phyloP scores from a whole-genome alignment of 2,113 vertebrate species.

The Gnathonemus longibarbis region DNA sequence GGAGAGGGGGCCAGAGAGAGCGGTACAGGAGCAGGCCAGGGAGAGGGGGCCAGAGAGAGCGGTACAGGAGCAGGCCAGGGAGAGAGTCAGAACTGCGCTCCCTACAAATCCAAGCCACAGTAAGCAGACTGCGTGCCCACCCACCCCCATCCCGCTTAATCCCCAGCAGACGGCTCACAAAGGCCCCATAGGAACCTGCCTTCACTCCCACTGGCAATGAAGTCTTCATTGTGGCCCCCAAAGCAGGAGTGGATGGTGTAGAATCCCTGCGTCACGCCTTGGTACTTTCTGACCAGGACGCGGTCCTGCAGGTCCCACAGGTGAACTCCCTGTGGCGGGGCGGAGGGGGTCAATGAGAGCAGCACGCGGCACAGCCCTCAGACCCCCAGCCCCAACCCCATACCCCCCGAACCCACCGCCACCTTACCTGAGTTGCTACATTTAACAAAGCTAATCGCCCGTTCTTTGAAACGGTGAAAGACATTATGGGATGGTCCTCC shows the following conservation, averaged over 20 bases:
- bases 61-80: not conserved
- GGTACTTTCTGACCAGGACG: constrained; percentile 98
- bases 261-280: constrained; percentile 99
- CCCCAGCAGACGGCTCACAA: not conserved
- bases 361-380: not conserved
- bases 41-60: no score
- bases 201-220: constrained; percentile 97
- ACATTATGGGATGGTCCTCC: constrained; percentile 99
- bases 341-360: not conserved
- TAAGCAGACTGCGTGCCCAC: not conserved
- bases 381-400: not conserved
- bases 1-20: no score
- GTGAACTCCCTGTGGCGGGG: constrained; percentile 83
- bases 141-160: not conserved
- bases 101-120: not conserved
- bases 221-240: constrained; percentile 98
- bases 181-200: constrained; percentile 55
- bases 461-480: constrained; percentile 99
- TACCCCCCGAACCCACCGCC: not conserved
- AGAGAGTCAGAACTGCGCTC: not conserved
- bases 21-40: no score
- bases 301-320: constrained; percentile 99
- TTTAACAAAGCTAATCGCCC: constrained; percentile 99
- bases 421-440: constrained; percentile 98
- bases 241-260: constrained; percentile 99